Evolutionary conservation across 2,113 vertebrate species (phyloP).

Genomic region (Lycaon pictus): DNA sequence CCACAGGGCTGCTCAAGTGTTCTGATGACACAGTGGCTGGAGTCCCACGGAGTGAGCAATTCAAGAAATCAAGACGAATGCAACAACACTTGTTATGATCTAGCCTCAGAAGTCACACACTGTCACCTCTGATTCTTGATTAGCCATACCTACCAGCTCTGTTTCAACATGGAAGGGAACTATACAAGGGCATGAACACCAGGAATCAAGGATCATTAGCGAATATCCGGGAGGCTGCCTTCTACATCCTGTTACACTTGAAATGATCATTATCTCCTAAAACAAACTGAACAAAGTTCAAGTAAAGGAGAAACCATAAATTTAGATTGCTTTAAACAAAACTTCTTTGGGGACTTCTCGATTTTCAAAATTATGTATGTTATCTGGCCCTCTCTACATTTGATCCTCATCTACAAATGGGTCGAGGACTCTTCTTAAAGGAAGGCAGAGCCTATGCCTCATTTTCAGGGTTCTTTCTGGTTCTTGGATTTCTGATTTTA

Average conservation of each 20-base stretch:
- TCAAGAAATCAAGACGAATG: not conserved
- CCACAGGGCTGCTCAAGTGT: not conserved
- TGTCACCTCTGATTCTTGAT: not conserved
- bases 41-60: not conserved
- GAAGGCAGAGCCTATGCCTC: not conserved
- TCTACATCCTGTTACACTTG: not conserved
- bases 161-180: not conserved
- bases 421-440: not conserved
- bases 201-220: not conserved
- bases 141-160: not conserved
- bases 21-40: not conserved
- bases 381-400: not conserved
- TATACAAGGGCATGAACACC: not conserved
- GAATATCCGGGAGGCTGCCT: not conserved
- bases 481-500: constrained; percentile 43
- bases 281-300: constrained; percentile 10
- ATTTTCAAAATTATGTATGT: not conserved
- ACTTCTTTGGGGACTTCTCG: not conserved
- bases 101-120: not conserved
- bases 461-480: not conserved
- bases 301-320: not conserved
- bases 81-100: not conserved
- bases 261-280: not conserved
- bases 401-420: not conserved
- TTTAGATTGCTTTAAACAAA: not conserved